Base-by-base conservation (phyloP, 2,888 invertebrate species). In the Himalopsyche anomala region DNA sequence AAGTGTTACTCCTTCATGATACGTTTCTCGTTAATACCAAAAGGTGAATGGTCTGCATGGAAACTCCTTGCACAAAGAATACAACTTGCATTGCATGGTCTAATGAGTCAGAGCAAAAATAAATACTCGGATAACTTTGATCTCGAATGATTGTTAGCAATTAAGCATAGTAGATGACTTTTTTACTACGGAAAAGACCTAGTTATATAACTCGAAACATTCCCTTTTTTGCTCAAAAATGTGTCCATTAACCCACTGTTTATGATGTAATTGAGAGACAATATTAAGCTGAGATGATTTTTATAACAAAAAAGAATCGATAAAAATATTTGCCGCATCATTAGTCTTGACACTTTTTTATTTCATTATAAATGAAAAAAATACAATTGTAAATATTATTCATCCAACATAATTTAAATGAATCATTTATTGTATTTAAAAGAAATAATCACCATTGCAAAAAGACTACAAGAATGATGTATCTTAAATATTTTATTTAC, bases 21-120 rank as follows among this genome's bases (percentile, higher is more conserved):
- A 74, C 74, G 38, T 74, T 74, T 28, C 36, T 74, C 15, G 28
- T 74, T 74, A 74, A 74, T 74, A 17, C 38, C 38, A 74, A 36
- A 36, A 74, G 74, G 38, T 74, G 74, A 74, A 74, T 15, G 74
- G 74, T 74, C 74, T 2, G 38, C 36, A 4, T 38, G 36, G 12
- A 15, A 74, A 74, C 9, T 74, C 36, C n/a, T 38, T 38, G 19
- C 74, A 74, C 5, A 69, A 69, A 9, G 28, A 74, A 36, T 74
- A 74, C 36, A 12, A 38, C 28, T 36, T 36, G 36, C 15, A 38
- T 11, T 74, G 28, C 9, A 74, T 74, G 74, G 74, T 38, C 38
- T 74, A 38, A 38, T 74, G 74, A 74, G 5, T 38, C 74, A 36
- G 2, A 74, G 62, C 0, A 74, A 38, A 74, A 74, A 74, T 74